These are phyloP conservation scores for Lucilia sericata DNA, from an alignment of 1,140 invertebrate species.

Conservation along the genomic window DNA sequence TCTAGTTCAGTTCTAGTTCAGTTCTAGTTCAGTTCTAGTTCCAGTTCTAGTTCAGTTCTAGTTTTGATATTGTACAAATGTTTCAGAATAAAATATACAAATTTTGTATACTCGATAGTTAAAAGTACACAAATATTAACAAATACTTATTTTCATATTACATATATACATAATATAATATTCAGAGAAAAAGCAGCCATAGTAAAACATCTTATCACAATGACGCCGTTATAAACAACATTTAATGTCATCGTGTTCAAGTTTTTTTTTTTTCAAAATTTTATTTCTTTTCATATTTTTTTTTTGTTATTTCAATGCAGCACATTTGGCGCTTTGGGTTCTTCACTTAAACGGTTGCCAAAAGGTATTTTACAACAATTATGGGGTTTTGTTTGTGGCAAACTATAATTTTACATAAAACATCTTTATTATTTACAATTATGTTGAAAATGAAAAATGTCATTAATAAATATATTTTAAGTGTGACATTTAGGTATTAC, in stretches of 20 bases:
- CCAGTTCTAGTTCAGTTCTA: too few relatives aligned
- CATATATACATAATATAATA: background rate
- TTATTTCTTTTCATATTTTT: background rate
- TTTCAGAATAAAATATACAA: too few relatives aligned
- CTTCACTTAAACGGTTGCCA: background rate
- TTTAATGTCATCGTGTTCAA: background rate
- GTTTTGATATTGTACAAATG: too few relatives aligned
- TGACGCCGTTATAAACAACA: background rate
- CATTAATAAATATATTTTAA: background rate
- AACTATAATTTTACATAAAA: too few relatives aligned
- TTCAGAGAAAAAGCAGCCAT: background rate
- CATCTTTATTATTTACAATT: background rate
- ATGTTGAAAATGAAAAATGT: background rate
- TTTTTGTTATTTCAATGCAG: too few relatives aligned
- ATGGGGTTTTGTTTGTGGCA: background rate
- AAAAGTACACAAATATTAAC: too few relatives aligned
- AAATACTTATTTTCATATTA: too few relatives aligned
- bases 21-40: too few relatives aligned
- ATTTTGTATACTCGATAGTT: too few relatives aligned
- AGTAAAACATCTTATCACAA: background rate
- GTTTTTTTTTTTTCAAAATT: background rate
- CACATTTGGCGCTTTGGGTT: background rate
- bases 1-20: too few relatives aligned
- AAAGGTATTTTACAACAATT: slow-evolving; percentile 3
- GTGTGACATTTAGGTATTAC: background rate